A percentile compares a stretch with the other conserved stretches of the same genome.
Conservation (phyloP, 2,797 vertebrate genomes). For the Sebastes hubbsi region DNA sequence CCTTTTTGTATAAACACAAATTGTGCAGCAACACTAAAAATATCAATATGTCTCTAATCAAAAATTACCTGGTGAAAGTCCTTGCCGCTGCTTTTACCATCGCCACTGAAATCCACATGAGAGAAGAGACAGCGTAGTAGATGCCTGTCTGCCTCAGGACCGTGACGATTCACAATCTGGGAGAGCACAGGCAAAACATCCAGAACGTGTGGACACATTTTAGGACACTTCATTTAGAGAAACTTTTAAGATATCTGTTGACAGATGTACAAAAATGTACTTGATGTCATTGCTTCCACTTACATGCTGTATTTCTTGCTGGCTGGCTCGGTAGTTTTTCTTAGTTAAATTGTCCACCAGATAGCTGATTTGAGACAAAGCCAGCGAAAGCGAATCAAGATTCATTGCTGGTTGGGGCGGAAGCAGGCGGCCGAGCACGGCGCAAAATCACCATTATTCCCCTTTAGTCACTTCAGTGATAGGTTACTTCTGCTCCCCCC, state of each 20-base stretch:
- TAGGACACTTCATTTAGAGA: background rate
- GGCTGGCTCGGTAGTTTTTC: conserved; percentile 99
- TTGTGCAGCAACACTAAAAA: background rate
- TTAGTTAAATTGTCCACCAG: conserved; percentile 99
- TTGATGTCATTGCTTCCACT: conserved; percentile 72
- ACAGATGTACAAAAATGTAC: background rate
- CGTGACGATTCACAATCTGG: conserved; percentile 99
- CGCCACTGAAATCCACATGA: conserved; percentile 99
- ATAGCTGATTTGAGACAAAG: conserved; percentile 99
- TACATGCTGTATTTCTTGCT: conserved; percentile 99
- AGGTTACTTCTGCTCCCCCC: conserved; percentile 94
- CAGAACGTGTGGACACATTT: background rate
- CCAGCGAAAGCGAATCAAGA: conserved; percentile 99
- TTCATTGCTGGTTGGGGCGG: conserved; percentile 99
- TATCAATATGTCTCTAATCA: background rate
- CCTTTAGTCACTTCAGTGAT: conserved; percentile 99
- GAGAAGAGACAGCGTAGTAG: conserved; percentile 99
- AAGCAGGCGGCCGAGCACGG: conserved; percentile 99
- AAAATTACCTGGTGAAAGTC: conserved; percentile 98
- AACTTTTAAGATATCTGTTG: background rate
- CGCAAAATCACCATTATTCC: conserved; percentile 99
- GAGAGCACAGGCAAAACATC: conserved; percentile 13
- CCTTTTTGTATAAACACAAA: background rate
- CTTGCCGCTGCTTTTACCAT: conserved; percentile 99
- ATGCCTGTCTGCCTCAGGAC: conserved; percentile 99